A percentile compares a stretch with the other conserved stretches of the same genome.
phyloP scores from a whole-genome alignment of 2,797 vertebrate genomes.

The Rachycentron canadum region DNA sequence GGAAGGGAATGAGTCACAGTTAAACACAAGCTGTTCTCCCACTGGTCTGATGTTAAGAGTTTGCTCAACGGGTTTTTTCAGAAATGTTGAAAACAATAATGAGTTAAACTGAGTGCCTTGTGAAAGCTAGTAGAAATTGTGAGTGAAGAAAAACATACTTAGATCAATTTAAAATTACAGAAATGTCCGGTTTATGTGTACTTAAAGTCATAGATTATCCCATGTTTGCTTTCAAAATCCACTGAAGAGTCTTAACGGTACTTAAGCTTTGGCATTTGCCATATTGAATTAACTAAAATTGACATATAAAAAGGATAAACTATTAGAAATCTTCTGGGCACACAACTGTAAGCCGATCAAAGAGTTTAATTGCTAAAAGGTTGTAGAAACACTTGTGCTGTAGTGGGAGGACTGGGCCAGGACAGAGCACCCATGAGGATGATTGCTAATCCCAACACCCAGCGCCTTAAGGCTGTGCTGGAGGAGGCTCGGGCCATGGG shows the following conservation, averaged over 20 bases:
- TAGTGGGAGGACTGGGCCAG: constrained; percentile 49
- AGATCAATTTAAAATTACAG: background rate
- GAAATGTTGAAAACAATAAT: constrained; percentile 38
- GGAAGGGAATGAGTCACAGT: constrained; percentile 75
- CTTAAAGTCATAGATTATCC: constrained; percentile 19
- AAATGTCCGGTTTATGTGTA: background rate
- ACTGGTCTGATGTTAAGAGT: constrained; percentile 48
- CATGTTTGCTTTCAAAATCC: constrained; percentile 6
- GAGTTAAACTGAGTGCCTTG: constrained; percentile 34
- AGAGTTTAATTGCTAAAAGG: constrained; percentile 51
- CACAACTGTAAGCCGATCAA: constrained; percentile 47
- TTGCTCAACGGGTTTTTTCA: constrained; percentile 34
- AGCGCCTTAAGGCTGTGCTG: constrained; percentile 51
- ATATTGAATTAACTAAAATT: constrained; percentile 32
- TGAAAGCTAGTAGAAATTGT: constrained; percentile 9
- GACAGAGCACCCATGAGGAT: constrained; percentile 37
- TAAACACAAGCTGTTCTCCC: constrained; percentile 74
- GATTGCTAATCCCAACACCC: constrained; percentile 68
- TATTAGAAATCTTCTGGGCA: constrained; percentile 31
- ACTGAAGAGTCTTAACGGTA: background rate
- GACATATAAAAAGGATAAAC: constrained; percentile 44
- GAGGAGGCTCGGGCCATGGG: constrained; percentile 56
- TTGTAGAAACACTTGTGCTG: constrained; percentile 18
- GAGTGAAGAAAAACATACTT: background rate
- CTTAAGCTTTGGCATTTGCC: constrained; percentile 2